These are phyloP conservation scores for Echinops telfairi DNA, from an alignment of 2,113 vertebrate genomes.

Conservation along the genomic window DNA sequence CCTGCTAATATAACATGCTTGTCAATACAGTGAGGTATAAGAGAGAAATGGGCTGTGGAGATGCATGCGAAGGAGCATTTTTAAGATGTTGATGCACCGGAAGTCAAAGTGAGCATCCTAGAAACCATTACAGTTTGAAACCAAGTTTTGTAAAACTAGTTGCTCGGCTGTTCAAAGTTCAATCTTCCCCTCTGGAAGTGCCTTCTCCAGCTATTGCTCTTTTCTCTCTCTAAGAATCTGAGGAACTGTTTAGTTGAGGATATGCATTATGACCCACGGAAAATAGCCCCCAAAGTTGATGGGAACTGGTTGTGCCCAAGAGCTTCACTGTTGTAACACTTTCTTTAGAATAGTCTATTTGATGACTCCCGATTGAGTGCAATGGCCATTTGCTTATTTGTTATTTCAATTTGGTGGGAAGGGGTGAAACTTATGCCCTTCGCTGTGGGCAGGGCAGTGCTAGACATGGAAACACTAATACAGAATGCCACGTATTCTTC, in stretches of 20 bases:
- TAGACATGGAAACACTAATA: no score
- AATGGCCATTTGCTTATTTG: slow-evolving; percentile 13
- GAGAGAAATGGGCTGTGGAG: slow-evolving; percentile 37
- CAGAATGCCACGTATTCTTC: no score
- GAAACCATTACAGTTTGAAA: slow-evolving; percentile 64
- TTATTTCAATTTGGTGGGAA: slow-evolving; percentile 17
- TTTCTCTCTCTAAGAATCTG: not conserved
- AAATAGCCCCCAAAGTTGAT: not conserved
- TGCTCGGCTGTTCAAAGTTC: slow-evolving; percentile 63
- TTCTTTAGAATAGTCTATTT: not conserved
- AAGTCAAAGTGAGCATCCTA: slow-evolving; percentile 56
- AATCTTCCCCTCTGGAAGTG: not conserved
- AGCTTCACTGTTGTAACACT: not conserved
- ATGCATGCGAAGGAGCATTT: slow-evolving; percentile 51
- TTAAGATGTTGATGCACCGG: slow-evolving; percentile 50
- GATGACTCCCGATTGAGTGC: not conserved
- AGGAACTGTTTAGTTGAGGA: not conserved
- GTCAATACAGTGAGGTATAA: slow-evolving; percentile 41
- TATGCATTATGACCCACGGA: not conserved
- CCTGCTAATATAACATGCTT: slow-evolving; percentile 30
- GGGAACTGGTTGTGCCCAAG: not conserved
- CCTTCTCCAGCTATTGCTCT: not conserved
- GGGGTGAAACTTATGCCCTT: not conserved
- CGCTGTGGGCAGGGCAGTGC: no score
- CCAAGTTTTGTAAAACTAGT: slow-evolving; percentile 43